Conservation (phyloP, 2,888 invertebrate species). For the Amphipyra tragopoginis region DNA sequence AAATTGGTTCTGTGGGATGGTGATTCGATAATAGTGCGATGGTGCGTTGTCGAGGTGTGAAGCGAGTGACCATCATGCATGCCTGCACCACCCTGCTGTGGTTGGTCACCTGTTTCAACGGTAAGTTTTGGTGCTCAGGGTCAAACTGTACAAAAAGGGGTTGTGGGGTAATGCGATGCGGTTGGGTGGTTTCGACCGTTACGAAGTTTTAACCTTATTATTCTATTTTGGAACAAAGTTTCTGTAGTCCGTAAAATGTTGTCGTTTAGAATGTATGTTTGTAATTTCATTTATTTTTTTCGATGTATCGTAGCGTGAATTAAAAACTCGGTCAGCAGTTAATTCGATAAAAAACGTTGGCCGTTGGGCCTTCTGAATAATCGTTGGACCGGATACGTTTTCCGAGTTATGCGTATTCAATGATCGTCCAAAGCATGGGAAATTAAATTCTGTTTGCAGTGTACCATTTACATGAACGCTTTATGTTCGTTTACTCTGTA, state of each 20-base stretch:
- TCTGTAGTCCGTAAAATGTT: conserved; percentile 18
- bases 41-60: conserved; percentile 80
- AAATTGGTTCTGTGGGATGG: conserved; percentile 80
- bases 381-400: conserved; percentile 44
- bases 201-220: conserved; percentile 47
- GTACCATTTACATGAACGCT: conserved; percentile 34
- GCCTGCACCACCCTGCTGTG: conserved; percentile 79
- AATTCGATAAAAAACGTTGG: conserved; percentile 35
- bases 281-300: conserved; percentile 35
- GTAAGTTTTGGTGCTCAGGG: conserved; percentile 77
- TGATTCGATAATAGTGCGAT: conserved; percentile 82
- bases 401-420: conserved; percentile 41
- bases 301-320: conserved; percentile 27
- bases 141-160: conserved; percentile 70
- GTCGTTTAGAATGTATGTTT: conserved; percentile 36
- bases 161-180: conserved; percentile 68
- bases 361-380: conserved; percentile 29
- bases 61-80: conserved; percentile 77
- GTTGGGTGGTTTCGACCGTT: conserved; percentile 73
- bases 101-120: conserved; percentile 83
- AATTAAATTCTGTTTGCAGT: conserved; percentile 51
- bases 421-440: conserved; percentile 39
- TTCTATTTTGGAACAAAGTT: conserved; percentile 44
- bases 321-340: conserved; percentile 34
- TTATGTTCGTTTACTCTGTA: conserved; percentile 35